Evolutionary conservation across 2,888 invertebrate genomes (phyloP).

Genomic region (Dimorphilus gyrociliatus): DNA sequence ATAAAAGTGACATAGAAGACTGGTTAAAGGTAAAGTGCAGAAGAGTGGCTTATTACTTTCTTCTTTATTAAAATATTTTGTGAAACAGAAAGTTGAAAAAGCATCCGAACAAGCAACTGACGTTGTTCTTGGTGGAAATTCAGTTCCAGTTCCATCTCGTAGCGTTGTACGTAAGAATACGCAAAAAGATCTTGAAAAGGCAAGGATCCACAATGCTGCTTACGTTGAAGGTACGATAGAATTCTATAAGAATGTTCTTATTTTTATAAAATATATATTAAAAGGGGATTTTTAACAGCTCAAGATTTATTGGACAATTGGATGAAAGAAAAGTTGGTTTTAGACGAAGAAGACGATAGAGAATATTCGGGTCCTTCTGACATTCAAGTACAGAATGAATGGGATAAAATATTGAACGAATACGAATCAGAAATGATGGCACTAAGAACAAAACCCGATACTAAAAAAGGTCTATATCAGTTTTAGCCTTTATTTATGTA

Average conservation of each 20-base stretch:
- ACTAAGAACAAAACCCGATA: no score
- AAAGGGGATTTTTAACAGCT: conserved; percentile 20
- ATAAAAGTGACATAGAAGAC: no score
- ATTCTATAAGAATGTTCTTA: no score
- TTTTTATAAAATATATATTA: no score
- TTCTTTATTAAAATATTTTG: no score
- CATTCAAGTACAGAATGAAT: no score
- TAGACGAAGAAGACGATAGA: conserved; percentile 15
- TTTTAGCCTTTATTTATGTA: no score
- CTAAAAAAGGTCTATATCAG: no score
- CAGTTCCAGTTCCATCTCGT: conserved; percentile 8
- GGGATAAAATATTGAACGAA: no score
- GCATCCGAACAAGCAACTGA: conserved; percentile 26
- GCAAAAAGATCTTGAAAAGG: conserved; percentile 13
- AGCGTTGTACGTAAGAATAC: conserved; percentile 13
- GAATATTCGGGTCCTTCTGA: no score
- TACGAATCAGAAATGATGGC: no score
- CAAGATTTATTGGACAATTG: conserved; percentile 30
- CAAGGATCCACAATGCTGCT: conserved; percentile 18
- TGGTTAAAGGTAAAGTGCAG: background rate
- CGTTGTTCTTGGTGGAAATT: conserved; percentile 18
- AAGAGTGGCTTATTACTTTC: no score
- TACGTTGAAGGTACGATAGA: conserved; percentile 25
- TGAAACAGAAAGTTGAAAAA: conserved; percentile 29
- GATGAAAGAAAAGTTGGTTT: conserved; percentile 25